phyloP scores from a whole-genome alignment of 2,113 vertebrate species.

The Natator depressus region DNA sequence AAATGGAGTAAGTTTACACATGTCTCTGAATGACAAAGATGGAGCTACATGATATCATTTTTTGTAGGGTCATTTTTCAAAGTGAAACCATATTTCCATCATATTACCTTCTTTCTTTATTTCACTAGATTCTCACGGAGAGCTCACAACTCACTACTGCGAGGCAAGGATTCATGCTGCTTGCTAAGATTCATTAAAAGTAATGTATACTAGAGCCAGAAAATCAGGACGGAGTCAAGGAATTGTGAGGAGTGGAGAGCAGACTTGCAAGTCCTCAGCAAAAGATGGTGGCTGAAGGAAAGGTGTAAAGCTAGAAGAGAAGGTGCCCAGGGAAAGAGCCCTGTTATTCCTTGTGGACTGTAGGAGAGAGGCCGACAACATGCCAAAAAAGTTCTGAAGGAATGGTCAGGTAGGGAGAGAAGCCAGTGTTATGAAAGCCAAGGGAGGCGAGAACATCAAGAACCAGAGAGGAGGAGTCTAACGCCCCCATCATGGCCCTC shows the following conservation, averaged over 20 bases:
- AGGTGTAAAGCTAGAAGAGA: neutral
- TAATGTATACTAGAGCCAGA: slow-evolving; percentile 6
- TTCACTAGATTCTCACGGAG: neutral
- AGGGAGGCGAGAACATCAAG: neutral
- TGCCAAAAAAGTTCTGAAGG: neutral
- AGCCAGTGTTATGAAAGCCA: neutral
- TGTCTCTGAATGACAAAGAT: neutral
- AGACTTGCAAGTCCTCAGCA: neutral
- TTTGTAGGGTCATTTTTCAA: neutral
- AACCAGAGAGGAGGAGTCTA: neutral
- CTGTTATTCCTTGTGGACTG: neutral
- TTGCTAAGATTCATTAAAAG: neutral
- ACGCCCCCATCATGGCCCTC: neutral
- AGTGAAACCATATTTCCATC: neutral
- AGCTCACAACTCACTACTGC: neutral
- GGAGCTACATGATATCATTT: neutral
- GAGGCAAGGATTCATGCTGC: neutral
- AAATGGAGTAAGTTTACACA: neutral
- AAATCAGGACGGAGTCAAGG: neutral
- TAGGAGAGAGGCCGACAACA: neutral
- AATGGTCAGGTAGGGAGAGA: neutral
- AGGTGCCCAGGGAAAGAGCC: neutral
- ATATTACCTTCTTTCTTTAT: neutral
- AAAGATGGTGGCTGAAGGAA: neutral
- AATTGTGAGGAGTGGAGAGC: neutral